Conservation (phyloP, 1,140 invertebrate species). For the Drosophila kepulauana region DNA sequence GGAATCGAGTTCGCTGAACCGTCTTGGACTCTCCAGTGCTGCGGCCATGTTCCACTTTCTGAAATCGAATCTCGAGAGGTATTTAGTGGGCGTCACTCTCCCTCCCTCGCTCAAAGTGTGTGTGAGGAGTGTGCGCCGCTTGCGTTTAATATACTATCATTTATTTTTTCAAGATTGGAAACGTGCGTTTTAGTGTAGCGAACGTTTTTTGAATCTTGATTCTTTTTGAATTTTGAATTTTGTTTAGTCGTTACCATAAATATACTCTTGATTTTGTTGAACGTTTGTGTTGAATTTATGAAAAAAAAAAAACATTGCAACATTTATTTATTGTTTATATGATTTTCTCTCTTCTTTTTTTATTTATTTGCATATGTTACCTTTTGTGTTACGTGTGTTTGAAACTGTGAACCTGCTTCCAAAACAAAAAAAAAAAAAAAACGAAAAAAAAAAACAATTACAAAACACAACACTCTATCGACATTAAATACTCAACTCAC, state of each 20-base stretch:
- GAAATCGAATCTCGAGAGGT: constrained; percentile 79
- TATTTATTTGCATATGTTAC: constrained; percentile 75
- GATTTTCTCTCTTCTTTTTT: constrained; percentile 49
- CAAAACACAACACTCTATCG: constrained; percentile 18
- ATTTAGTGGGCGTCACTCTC: constrained; percentile 58
- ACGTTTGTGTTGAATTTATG: constrained; percentile 45
- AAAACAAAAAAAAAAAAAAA: constrained; percentile 46
- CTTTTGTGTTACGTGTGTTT: constrained; percentile 76
- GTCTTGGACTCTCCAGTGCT: constrained; percentile 69
- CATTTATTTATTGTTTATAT: constrained; percentile 54
- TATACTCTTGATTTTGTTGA: constrained; percentile 48
- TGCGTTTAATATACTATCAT: constrained; percentile 45
- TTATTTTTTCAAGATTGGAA: constrained; percentile 45
- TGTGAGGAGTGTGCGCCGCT: constrained; percentile 65
- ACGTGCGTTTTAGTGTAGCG: constrained; percentile 38
- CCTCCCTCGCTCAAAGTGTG: neutral
- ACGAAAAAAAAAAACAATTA: constrained; percentile 19
- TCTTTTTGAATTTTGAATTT: constrained; percentile 27
- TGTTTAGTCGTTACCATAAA: constrained; percentile 19
- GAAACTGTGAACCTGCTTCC: constrained; percentile 73
- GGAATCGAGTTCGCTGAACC: constrained; percentile 74
- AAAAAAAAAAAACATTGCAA: neutral
- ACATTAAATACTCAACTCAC: constrained; percentile 38
- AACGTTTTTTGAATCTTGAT: constrained; percentile 50
- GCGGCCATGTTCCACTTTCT: constrained; percentile 79